Percentiles rank a stretch among this genome's conserved stretches.
phyloP scores from a whole-genome alignment of 2,797 vertebrate species.

The Microchirus variegatus region DNA sequence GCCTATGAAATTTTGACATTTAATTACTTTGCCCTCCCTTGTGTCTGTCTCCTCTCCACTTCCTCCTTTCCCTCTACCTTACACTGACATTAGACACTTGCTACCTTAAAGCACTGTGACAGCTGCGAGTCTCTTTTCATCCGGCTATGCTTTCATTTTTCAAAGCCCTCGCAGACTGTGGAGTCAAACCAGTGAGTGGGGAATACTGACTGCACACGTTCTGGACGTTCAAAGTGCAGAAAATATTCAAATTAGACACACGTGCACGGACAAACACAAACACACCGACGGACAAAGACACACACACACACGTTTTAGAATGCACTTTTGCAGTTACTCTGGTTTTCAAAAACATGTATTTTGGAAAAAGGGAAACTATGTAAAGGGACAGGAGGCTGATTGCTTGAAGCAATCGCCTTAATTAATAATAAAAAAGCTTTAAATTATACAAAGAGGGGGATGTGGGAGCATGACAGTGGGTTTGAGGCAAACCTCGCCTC shows the following conservation, averaged over 20 bases:
- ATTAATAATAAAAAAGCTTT: constrained; percentile 21
- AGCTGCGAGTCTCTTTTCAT: constrained; percentile 3
- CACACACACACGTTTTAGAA: background rate
- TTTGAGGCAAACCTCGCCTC: background rate
- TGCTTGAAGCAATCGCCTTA: constrained; percentile 11
- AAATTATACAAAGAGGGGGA: constrained; percentile 8
- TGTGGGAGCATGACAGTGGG: background rate
- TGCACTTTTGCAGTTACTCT: background rate
- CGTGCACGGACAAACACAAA: background rate
- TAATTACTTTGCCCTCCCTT: background rate
- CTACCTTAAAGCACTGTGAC: background rate
- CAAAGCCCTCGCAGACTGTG: background rate
- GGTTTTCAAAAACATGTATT: background rate
- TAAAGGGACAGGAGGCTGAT: background rate
- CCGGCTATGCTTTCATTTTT: constrained; percentile 4
- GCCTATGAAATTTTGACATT: background rate
- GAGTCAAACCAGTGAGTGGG: background rate
- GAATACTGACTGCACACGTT: background rate
- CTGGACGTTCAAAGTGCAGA: background rate
- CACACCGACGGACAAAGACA: background rate
- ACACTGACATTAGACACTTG: background rate
- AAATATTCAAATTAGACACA: too few species aligned
- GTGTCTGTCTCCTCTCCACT: background rate
- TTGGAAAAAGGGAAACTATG: background rate
- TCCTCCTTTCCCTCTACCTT: background rate